Conservation (phyloP, 2,113 vertebrate genomes). For the Sorex araneus region DNA sequence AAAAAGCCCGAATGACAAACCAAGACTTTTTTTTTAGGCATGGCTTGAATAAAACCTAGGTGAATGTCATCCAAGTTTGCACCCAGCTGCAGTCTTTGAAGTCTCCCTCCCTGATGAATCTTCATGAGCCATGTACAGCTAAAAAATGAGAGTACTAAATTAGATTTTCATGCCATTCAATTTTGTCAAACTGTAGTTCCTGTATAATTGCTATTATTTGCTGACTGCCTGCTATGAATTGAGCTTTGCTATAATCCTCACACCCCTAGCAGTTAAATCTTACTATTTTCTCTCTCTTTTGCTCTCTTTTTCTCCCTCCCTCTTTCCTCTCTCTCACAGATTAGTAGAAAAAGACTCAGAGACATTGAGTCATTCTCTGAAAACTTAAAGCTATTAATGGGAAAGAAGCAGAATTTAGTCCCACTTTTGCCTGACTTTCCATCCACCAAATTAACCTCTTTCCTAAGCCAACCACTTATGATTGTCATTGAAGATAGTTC, state of each 20-base stretch:
- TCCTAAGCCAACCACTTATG: no score
- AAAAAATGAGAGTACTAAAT: not conserved
- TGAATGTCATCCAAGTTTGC: not conserved
- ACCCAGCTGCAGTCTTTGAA: not conserved
- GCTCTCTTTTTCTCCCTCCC: not conserved
- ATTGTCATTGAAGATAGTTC: not conserved
- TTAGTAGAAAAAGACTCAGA: not conserved
- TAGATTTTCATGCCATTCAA: not conserved
- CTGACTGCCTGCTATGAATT: not conserved
- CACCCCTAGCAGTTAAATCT: no score
- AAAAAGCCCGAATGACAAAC: not conserved
- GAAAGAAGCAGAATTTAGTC: not conserved
- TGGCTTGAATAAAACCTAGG: not conserved
- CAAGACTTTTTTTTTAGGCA: not conserved
- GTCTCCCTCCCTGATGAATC: not conserved
- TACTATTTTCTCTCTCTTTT: no score
- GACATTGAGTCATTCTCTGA: not conserved
- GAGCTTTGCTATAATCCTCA: not conserved
- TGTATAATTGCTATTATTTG: not conserved
- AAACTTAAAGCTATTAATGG: not conserved
- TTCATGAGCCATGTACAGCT: not conserved
- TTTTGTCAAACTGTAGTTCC: not conserved
- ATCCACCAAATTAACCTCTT: not conserved
- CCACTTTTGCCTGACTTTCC: not conserved
- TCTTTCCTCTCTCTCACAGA: not conserved